Percentiles rank a stretch among this genome's conserved stretches.
phyloP scores from a whole-genome alignment of 2,888 invertebrate species.

The Uloborus plumipes region DNA sequence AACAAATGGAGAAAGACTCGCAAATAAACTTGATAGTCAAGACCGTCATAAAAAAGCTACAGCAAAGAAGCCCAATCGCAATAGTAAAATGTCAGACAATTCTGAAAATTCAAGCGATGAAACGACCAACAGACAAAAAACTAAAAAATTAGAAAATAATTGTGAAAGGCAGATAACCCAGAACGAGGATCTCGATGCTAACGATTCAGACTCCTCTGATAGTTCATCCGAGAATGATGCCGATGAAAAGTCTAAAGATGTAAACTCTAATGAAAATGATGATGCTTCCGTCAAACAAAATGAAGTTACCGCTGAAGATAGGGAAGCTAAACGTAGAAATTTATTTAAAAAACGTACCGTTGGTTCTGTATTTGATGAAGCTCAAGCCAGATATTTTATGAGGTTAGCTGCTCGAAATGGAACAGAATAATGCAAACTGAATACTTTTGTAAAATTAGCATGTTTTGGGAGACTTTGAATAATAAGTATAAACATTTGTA shows the following conservation, averaged over 20 bases:
- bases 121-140: not conserved
- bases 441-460: too few relatives aligned
- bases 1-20: not conserved
- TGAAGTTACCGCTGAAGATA: not conserved
- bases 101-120: not conserved
- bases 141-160: not conserved
- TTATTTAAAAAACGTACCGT: constrained; percentile 77
- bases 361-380: constrained; percentile 82
- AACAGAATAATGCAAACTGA: too few relatives aligned
- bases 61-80: not conserved
- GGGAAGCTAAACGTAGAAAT: not conserved
- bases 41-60: not conserved
- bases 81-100: not conserved
- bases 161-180: not conserved
- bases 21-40: not conserved
- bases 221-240: not conserved
- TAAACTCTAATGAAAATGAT: not conserved
- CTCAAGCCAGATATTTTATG: constrained; percentile 74
- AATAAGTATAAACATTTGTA: not conserved
- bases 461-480: not conserved
- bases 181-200: not conserved
- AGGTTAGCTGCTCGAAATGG: constrained; percentile 66
- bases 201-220: not conserved
- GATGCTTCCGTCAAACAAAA: not conserved
- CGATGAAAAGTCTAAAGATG: not conserved